These are phyloP conservation scores for Drosophila kurseongensis DNA, from an alignment of 1,140 invertebrate genomes.

Conservation along the genomic window DNA sequence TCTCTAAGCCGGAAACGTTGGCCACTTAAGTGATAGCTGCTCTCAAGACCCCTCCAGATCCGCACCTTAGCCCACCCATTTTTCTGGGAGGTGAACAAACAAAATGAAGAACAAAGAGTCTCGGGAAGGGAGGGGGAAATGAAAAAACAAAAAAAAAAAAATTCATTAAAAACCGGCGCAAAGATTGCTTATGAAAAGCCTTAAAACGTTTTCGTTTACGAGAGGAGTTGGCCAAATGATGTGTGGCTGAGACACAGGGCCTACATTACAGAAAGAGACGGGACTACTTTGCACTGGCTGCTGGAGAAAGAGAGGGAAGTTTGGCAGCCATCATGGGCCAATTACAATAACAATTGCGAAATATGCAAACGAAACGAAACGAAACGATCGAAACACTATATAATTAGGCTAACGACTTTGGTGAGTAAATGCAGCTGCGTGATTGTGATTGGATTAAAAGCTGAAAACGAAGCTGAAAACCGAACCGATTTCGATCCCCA, in stretches of 20 bases:
- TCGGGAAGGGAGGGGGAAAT: background rate
- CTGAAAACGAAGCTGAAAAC: slow-evolving; percentile 29
- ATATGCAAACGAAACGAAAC: slow-evolving; percentile 69
- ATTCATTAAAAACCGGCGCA: slow-evolving; percentile 41
- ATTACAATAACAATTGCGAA: slow-evolving; percentile 73
- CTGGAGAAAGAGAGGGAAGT: slow-evolving; percentile 5
- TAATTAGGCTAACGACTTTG: slow-evolving; percentile 70
- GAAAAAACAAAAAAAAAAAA: slow-evolving; percentile 1
- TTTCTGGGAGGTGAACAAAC: slow-evolving; percentile 27
- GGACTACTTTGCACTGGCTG: background rate
- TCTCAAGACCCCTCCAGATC: background rate
- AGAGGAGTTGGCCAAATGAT: slow-evolving; percentile 74
- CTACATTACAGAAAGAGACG: slow-evolving; percentile 39
- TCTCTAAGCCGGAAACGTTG: slow-evolving; percentile 15
- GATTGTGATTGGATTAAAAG: slow-evolving; percentile 81
- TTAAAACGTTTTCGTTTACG: slow-evolving; percentile 82
- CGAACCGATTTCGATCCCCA: slow-evolving; percentile 29
- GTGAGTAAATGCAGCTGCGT: slow-evolving; percentile 78
- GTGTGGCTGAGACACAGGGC: slow-evolving; percentile 42
- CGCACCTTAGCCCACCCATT: background rate
- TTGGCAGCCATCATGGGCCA: slow-evolving; percentile 72
- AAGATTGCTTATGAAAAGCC: slow-evolving; percentile 66
- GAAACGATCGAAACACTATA: slow-evolving; percentile 43
- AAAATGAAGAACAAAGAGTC: slow-evolving; percentile 35
- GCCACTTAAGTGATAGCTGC: slow-evolving; percentile 23